Percentiles rank a stretch among this genome's conserved stretches.
Conservation (phyloP, 2,797 vertebrate genomes). For the Clarias platycephalus region DNA sequence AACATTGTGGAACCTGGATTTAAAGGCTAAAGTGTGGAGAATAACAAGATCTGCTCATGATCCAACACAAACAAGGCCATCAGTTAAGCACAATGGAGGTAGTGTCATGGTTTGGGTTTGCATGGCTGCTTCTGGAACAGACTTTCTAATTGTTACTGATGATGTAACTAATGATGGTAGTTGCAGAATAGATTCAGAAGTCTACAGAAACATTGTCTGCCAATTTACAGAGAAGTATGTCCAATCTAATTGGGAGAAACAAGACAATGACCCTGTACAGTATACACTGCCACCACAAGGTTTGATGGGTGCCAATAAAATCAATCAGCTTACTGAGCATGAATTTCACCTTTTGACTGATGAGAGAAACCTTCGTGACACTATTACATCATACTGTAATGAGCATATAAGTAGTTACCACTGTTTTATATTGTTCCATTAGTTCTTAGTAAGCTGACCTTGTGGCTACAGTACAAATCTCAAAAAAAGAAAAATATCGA, state of each 20-base stretch:
- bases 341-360: not conserved
- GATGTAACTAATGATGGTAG: too few relatives aligned
- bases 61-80: too few relatives aligned
- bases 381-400: not conserved
- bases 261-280: not conserved
- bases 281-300: too few relatives aligned
- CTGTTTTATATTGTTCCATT: not conserved
- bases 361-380: not conserved
- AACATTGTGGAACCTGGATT: not conserved
- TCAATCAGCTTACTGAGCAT: not conserved
- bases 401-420: not conserved
- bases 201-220: too few relatives aligned
- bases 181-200: too few relatives aligned
- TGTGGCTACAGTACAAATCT: not conserved
- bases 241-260: not conserved
- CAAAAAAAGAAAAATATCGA: not conserved
- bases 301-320: too few relatives aligned
- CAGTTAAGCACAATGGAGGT: not conserved
- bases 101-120: not conserved
- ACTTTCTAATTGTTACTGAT: too few relatives aligned
- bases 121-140: not conserved
- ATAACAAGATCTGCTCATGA: too few relatives aligned
- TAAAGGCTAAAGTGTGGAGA: too few relatives aligned
- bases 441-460: not conserved
- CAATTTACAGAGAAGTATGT: not conserved